Evolutionary conservation across 2,113 vertebrate genomes (phyloP), one percentile per base, ranked within the genome.

Genomic region (Pelecanoides urinatrix): DNA sequence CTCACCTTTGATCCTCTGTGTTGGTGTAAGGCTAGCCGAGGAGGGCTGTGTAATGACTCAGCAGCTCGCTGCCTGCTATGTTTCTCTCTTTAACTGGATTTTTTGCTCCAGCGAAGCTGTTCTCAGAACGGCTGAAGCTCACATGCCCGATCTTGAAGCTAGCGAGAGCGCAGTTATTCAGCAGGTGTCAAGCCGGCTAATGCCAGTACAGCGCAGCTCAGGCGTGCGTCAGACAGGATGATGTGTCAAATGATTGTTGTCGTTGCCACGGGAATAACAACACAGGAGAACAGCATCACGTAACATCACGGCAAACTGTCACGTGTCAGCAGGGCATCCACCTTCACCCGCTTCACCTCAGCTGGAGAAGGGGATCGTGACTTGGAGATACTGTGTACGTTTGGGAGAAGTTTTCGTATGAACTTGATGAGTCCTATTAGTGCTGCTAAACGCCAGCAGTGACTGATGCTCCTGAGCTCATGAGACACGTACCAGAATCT

Each of bases 81-180:
- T 85, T 81, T 53, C 88, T 88, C 83, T 75, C 92, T 92, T 93
- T 84, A 91, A 85, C 70, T 19, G 16, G 88, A 85, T 94, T 94
- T 94, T 87, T 81, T 89, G 83, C 94, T 94, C 80, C 74, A 56
- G 61, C 58, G 86, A 86, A 87, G 88, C 91, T 50, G 65, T 30
- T 85, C 80, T 88, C 88, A 26, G 92, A 22, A 56, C 0, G 86
- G 68, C 83, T 85, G 91, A 21, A 76, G 94, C 79, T 90, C 86
- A 53, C 76, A 84, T 45, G 80, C 79, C 95, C 1, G 1, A 70
- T 94, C 92, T 55, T 68, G 92, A 94, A 72, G 82, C 23, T 19
- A 50, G 47, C 0, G 12, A 92, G 67, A 89, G 89, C 4, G 1
- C 61, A 72, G 56, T 87, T 81, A 62, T 17, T 5, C 65, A 40